Conservation (phyloP, 2,113 vertebrate species). For the Chascanopsetta lugubris region DNA sequence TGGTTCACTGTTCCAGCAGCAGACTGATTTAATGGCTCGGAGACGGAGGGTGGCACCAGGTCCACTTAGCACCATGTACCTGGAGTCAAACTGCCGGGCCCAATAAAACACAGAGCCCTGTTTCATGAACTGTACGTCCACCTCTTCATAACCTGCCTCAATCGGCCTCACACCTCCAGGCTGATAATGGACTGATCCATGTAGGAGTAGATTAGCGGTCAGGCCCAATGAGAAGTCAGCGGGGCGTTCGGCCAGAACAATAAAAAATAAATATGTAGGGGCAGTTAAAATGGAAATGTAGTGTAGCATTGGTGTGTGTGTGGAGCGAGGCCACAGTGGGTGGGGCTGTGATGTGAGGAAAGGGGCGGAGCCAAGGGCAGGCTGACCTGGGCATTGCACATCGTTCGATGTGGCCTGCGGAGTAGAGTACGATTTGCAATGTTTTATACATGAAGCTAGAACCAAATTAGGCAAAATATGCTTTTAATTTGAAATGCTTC, state of each 20-base stretch:
- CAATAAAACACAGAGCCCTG: slow-evolving; percentile 66
- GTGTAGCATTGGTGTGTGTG: slow-evolving; percentile 63
- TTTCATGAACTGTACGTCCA: slow-evolving; percentile 67
- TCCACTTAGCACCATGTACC: slow-evolving; percentile 66
- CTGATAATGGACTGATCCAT: slow-evolving; percentile 72
- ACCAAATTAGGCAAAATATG: too few species aligned
- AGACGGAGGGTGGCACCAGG: slow-evolving; percentile 66
- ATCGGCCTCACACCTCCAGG: slow-evolving; percentile 61
- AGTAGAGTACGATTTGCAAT: too few species aligned
- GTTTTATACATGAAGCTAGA: too few species aligned
- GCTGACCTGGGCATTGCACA: too few species aligned
- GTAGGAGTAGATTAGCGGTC: slow-evolving; percentile 68
- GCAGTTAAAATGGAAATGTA: slow-evolving; percentile 75
- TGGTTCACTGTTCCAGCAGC: slow-evolving; percentile 60
- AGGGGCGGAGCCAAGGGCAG: slow-evolving; percentile 4
- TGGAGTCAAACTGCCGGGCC: slow-evolving; percentile 63
- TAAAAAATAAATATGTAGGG: slow-evolving; percentile 72
- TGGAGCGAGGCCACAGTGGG: slow-evolving; percentile 56
- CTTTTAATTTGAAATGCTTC: too few species aligned
- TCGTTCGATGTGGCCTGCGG: too few species aligned
- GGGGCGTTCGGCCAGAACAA: slow-evolving; percentile 53
- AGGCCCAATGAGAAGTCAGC: slow-evolving; percentile 46
- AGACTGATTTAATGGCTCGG: slow-evolving; percentile 74
- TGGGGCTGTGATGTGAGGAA: slow-evolving; percentile 38
- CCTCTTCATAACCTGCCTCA: slow-evolving; percentile 61